Conservation (phyloP, 2,888 invertebrate genomes). For the Scaptomyza caliginosa region DNA sequence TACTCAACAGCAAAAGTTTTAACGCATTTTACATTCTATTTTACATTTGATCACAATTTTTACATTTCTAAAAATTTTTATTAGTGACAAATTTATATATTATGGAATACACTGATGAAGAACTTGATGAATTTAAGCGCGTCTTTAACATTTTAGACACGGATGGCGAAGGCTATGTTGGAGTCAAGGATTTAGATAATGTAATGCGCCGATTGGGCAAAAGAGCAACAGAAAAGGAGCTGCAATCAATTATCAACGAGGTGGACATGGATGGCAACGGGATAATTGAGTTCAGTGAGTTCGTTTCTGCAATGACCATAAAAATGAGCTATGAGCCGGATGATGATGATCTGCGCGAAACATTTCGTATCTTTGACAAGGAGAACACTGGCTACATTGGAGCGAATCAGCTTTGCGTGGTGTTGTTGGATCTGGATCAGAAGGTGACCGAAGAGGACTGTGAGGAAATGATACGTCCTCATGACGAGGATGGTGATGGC, state of each 20-base stretch:
- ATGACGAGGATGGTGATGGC: constrained; percentile 11
- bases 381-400: constrained; percentile 1
- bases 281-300: background rate
- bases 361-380: constrained; percentile 23
- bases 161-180: background rate
- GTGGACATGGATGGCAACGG: constrained; percentile 25
- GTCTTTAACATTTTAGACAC: background rate
- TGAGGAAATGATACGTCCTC: constrained; percentile 7
- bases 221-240: constrained; percentile 6
- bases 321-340: constrained; percentile 13
- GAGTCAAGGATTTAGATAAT: constrained; percentile 1
- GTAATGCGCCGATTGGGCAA: background rate
- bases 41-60: background rate
- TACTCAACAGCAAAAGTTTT: background rate
- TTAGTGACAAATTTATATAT: background rate
- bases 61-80: background rate
- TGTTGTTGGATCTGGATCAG: constrained; percentile 8
- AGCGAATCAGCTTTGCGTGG: background rate
- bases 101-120: constrained; percentile 1
- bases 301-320: background rate
- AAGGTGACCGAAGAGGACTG: background rate
- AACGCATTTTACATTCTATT: background rate
- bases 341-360: constrained; percentile 21
- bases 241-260: constrained; percentile 21
- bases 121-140: constrained; percentile 1